Evolutionary conservation across 2,888 invertebrate genomes (phyloP).

Genomic region (Phorcus lineatus): DNA sequence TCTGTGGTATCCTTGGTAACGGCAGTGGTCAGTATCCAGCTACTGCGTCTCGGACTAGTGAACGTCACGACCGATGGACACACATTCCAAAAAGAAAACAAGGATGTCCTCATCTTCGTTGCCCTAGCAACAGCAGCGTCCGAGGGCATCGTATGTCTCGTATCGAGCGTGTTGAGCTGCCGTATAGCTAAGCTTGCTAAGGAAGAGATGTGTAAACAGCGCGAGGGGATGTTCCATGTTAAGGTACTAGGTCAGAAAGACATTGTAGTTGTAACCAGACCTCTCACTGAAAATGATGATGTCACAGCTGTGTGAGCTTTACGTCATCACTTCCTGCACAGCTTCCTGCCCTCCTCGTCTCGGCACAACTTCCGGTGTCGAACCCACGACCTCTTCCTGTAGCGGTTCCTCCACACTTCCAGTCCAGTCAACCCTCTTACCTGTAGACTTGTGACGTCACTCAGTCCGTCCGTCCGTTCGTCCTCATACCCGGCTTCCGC

Average conservation of each 20-base stretch:
- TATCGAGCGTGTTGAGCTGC: constrained; percentile 73
- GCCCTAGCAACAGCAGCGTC: constrained; percentile 71
- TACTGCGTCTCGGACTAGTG: constrained; percentile 75
- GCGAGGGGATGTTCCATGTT: constrained; percentile 75
- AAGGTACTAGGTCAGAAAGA: constrained; percentile 76
- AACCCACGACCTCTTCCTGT: background rate
- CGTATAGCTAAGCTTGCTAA: constrained; percentile 74
- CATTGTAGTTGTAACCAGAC: constrained; percentile 72
- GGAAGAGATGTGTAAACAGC: constrained; percentile 72
- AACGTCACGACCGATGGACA: constrained; percentile 76
- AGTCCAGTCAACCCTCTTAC: background rate
- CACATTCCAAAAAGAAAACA: constrained; percentile 74
- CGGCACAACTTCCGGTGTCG: background rate
- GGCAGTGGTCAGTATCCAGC: constrained; percentile 75
- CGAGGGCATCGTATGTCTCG: constrained; percentile 73
- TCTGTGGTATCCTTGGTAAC: constrained; percentile 75
- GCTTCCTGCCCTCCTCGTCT: constrained; percentile 6
- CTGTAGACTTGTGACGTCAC: constrained; percentile 1
- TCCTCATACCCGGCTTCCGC: background rate
- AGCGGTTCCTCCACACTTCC: background rate
- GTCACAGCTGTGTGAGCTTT: constrained; percentile 47
- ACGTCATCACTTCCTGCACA: constrained; percentile 2
- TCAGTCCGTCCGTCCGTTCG: background rate
- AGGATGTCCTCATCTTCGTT: constrained; percentile 72
- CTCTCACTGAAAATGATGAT: constrained; percentile 53